phyloP scores from a whole-genome alignment of 1,140 invertebrate species.

The Anastrepha ludens region DNA sequence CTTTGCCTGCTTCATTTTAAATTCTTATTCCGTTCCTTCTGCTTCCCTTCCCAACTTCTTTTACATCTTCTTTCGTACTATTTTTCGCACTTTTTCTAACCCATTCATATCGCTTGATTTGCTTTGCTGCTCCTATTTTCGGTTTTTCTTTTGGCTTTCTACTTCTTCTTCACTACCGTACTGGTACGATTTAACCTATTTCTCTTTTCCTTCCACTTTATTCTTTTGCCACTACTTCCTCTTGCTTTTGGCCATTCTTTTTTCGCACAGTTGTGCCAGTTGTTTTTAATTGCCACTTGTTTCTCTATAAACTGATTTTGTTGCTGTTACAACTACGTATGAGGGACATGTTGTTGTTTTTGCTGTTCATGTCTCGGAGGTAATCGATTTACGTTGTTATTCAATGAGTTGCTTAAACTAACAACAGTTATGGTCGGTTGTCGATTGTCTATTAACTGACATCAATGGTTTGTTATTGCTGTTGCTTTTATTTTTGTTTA shows the following conservation, averaged over 20 bases:
- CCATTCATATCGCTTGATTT: too few relatives aligned
- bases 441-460: background rate
- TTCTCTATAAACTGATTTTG: background rate
- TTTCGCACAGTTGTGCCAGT: background rate
- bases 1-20: too few relatives aligned
- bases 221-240: background rate
- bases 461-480: background rate
- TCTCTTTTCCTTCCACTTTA: background rate
- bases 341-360: background rate
- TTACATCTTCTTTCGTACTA: too few relatives aligned
- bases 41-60: too few relatives aligned
- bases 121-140: background rate
- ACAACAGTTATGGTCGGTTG: background rate
- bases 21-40: too few relatives aligned
- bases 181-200: too few relatives aligned
- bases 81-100: too few relatives aligned
- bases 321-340: background rate
- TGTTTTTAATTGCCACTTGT: constrained; percentile 32
- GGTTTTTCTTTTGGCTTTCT: background rate
- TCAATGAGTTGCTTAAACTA: background rate
- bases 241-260: background rate
- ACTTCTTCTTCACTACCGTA: background rate
- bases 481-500: background rate
- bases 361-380: background rate
- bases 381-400: constrained; percentile 43